These are phyloP conservation scores for Macrosteles quadrilineatus DNA, from an alignment of 1,140 invertebrate genomes.

Conservation along the genomic window DNA sequence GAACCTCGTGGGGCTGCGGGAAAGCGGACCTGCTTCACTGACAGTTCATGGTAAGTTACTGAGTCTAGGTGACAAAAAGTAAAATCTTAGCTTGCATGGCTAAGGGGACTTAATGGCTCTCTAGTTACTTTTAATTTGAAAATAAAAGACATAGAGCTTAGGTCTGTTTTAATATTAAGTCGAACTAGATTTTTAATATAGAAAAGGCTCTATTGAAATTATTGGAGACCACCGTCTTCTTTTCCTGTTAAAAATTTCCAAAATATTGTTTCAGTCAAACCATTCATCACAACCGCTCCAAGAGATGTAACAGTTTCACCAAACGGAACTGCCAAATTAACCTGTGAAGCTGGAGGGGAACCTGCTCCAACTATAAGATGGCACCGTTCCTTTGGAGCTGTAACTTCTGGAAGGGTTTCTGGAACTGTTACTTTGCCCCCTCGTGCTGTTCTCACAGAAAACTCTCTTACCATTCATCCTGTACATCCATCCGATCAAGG, in stretches of 20 bases:
- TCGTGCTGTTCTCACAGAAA: conserved; percentile 69
- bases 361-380: conserved; percentile 85
- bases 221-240: no score
- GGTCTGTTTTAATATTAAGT: no score
- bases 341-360: conserved; percentile 87
- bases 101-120: no score
- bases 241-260: no score
- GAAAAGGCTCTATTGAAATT: no score
- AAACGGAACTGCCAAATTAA: conserved; percentile 79
- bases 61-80: no score
- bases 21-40: conserved; percentile 71
- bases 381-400: conserved; percentile 82
- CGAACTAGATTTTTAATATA: no score
- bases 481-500: conserved; percentile 76
- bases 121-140: no score
- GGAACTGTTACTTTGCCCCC: conserved; percentile 73
- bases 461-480: conserved; percentile 71
- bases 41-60: conserved; percentile 80
- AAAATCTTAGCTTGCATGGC: no score
- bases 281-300: conserved; percentile 82
- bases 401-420: conserved; percentile 72
- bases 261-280: conserved; percentile 87
- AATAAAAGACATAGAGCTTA: no score
- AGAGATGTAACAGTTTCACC: conserved; percentile 79
- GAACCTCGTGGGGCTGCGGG: conserved; percentile 79